Evolutionary conservation across 2,888 invertebrate species (phyloP), one percentile per base, ranked within the genome.

Genomic region (Cantharis nigra): DNA sequence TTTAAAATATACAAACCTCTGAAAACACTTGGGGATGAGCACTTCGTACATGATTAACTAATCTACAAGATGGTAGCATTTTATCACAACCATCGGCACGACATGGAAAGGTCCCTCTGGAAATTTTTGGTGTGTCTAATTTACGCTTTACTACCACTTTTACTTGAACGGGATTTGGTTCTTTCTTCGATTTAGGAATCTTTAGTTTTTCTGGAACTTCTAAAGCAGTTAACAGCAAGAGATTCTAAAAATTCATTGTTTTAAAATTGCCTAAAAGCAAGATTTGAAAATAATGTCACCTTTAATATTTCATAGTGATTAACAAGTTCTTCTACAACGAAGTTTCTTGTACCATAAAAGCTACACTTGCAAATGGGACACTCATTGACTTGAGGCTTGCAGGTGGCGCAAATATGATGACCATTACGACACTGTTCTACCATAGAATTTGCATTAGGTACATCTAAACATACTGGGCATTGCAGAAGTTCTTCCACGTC

Each of bases 381-480:
- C 28, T 87, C 85, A 30, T 86, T 85, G 23, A 91, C 85, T 73
- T 90, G 89, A 65, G 84, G 81, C 81, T 89, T 90, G 84, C 92
- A 92, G 2, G 85, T 83, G 3, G 88, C 88, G 79, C 92, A 92
- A 0, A 92, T 89, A 85, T 91, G 91, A 82, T 92, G 92, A 0
- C 92, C 92, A 79, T 90, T 89, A 81, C 88, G 86, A 82, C 92
- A 92, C 83, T 91, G 90, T 78, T 90, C 89, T 77, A 91, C 90
- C 78, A 89, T 89, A 9, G 74, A 62, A 1, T 89, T 89, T 0
- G 87, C 80, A 11, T 90, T 89, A 74, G 90, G 89, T 49, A 75
- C 71, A 81, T 91, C 90, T 82, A 90, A 90, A 84, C 92, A 92
- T n/a, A 92, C 90, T 20, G 91, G 91, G 83, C 92, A 92, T 85